Evolutionary conservation across 2,797 vertebrate species (phyloP).

Genomic region (Erethizon dorsatum): DNA sequence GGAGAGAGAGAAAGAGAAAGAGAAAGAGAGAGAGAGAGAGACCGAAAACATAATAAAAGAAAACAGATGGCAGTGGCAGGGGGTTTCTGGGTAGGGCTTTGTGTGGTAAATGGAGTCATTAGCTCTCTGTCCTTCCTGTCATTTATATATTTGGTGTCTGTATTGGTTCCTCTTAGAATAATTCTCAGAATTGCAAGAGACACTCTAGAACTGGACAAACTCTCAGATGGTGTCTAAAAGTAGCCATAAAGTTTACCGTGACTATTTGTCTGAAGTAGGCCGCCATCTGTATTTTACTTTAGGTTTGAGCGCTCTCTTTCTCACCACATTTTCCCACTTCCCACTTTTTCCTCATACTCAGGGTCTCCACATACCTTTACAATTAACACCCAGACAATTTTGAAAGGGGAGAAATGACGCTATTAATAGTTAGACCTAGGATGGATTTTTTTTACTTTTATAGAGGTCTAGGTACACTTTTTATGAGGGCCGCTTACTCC

Average conservation of each 20-base stretch:
- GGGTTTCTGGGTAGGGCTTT: background rate
- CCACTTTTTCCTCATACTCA: background rate
- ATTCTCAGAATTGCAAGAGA: background rate
- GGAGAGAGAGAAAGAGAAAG: slow-evolving; percentile 54
- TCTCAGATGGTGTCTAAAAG: background rate
- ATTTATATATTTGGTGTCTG: background rate
- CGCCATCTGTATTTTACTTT: background rate
- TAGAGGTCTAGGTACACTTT: background rate
- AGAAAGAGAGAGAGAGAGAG: slow-evolving; percentile 13
- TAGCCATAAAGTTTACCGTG: background rate
- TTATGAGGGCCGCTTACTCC: background rate
- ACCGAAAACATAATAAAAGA: background rate
- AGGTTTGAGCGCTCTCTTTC: background rate
- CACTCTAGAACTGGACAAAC: background rate
- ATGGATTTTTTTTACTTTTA: background rate
- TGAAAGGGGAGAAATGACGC: background rate
- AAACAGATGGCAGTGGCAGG: background rate
- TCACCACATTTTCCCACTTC: background rate
- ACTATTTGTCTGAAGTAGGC: background rate
- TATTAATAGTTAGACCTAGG: background rate
- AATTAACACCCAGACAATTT: background rate
- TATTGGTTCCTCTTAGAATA: background rate
- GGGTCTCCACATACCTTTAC: background rate
- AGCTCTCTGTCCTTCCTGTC: background rate
- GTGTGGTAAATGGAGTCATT: background rate